Evolutionary conservation across 2,113 vertebrate species (phyloP).

Genomic region (Pogonocichla stellata): DNA sequence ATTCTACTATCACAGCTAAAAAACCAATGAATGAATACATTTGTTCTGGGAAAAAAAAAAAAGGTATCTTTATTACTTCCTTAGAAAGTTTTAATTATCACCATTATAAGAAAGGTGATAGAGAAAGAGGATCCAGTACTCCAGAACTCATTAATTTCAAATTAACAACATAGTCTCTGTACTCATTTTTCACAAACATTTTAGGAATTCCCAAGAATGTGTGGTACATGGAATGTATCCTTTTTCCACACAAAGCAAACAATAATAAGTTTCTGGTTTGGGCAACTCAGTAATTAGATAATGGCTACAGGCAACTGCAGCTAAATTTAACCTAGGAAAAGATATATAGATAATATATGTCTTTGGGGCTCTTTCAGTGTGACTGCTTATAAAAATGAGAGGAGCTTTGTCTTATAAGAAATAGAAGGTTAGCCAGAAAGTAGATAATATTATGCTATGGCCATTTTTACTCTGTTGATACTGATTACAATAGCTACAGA

Average conservation of each 20-base stretch:
- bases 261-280: slow-evolving; percentile 44
- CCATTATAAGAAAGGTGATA: background rate
- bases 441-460: background rate
- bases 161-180: background rate
- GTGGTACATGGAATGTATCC: background rate
- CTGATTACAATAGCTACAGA: background rate
- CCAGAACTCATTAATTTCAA: background rate
- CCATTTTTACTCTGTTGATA: background rate
- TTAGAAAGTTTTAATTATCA: background rate
- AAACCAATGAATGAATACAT: background rate
- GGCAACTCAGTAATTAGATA: slow-evolving; percentile 51
- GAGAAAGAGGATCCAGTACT: background rate
- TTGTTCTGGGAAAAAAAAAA: background rate
- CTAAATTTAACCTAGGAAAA: slow-evolving; percentile 64
- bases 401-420: background rate
- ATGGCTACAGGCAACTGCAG: slow-evolving; percentile 20
- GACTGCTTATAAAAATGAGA: slow-evolving; percentile 4
- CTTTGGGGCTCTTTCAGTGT: slow-evolving; percentile 9
- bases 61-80: background rate
- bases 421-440: background rate
- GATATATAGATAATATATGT: slow-evolving; percentile 21
- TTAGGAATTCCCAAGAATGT: background rate
- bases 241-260: slow-evolving; percentile 10
- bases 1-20: background rate
- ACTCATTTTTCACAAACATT: background rate